Base-by-base conservation (phyloP, 2,797 vertebrate genomes). In the Botia kubotai region DNA sequence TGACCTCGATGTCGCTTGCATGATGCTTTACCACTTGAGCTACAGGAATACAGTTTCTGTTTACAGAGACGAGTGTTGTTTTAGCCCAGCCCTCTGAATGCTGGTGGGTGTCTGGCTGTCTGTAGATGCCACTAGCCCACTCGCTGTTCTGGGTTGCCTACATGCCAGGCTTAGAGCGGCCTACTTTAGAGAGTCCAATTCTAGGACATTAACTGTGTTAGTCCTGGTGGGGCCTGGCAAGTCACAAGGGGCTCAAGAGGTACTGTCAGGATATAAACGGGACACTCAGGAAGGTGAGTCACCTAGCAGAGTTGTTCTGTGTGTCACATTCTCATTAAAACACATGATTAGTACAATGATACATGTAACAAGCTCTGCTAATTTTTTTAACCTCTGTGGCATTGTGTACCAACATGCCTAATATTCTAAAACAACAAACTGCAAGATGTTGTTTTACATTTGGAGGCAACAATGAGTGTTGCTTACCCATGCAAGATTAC, bases 201-300 rank as follows among this genome's bases (percentile, higher is more conserved):
- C 83, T 89, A 82, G 88, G 85, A 75, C 87, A 86, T 86, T 86
- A 87, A 86, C 68, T 86, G 82, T 87, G 85, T 84, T 87, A 84
- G 85, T 82, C 78, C 80, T 79, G 70, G 50, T 77, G 80, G 79
- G 79, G 50, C 69, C 58, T 63, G 75, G 29, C 13, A 67, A 55
- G 58, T 36, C 73, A 48, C 75, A 39, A 11, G 36, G 55, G 78
- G 36, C 43, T 62, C 67, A 29, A 43, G 60, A 66, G 50, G 71
- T 82, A 68, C 81, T 79, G 75, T 81, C 79, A 77, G 46, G 72
- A 80, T 72, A 81, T 67, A 78, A 69, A 53, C 12, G 53, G n/a
- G 77, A 74, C 58, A 80, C 69, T 68, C 19, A 14, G 58, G 62
- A 72, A 71, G 58, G 57, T 79, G 58, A 79, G 26, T 52, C 46